Conservation (phyloP, 2,797 vertebrate species). For the Catharus ustulatus region DNA sequence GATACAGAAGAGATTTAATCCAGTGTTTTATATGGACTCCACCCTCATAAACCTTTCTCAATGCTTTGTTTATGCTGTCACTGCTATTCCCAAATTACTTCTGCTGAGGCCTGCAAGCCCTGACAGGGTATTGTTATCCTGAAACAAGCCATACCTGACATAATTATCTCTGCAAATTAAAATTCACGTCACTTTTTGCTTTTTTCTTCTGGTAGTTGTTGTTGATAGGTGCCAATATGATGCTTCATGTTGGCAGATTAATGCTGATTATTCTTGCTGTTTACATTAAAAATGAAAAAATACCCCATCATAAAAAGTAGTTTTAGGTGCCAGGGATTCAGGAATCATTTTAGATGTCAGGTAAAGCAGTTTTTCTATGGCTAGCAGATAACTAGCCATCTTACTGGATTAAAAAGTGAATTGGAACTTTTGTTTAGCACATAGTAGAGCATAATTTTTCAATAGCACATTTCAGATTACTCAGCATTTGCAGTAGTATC, state of each 20-base stretch:
- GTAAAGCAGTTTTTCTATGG: not conserved
- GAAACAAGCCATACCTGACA: conserved; percentile 38
- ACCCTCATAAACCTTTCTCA: conserved; percentile 35
- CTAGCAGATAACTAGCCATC: not conserved
- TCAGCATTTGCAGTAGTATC: not conserved
- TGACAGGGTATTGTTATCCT: conserved; percentile 17
- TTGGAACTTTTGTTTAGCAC: not conserved
- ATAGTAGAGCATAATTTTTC: not conserved
- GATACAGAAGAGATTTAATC: conserved; percentile 26
- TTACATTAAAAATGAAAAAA: not conserved
- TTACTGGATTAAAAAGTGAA: not conserved
- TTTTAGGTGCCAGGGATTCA: not conserved
- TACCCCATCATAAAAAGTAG: not conserved
- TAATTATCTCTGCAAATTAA: conserved; percentile 34
- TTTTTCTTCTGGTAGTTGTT: not conserved
- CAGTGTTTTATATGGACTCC: conserved; percentile 7
- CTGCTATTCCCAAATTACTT: conserved; percentile 9
- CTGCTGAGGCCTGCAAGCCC: conserved; percentile 38
- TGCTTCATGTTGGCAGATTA: conserved; percentile 26
- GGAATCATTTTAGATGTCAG: not conserved
- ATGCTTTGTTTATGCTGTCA: conserved; percentile 15
- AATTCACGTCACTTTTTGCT: not conserved
- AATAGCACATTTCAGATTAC: not conserved
- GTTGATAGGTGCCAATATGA: conserved; percentile 36
- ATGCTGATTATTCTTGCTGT: not conserved